Conservation (phyloP, 2,888 invertebrate species). For the Brachypalpus laphriformis region DNA sequence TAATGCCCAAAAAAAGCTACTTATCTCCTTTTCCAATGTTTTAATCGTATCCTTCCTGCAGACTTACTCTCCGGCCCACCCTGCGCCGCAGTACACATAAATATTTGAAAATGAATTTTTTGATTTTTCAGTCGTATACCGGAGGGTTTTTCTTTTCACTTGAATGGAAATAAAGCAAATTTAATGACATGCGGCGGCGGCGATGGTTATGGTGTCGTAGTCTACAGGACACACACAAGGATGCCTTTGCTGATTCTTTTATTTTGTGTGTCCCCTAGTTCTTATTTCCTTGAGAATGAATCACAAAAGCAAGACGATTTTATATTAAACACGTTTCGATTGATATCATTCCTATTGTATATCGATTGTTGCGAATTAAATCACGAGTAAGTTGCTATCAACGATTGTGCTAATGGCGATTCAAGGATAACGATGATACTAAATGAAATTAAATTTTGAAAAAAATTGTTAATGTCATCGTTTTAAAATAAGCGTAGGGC, state of each 20-base stretch:
- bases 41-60: slow-evolving; percentile 8
- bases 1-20: slow-evolving; percentile 31
- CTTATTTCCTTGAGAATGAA: background rate
- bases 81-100: background rate
- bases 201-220: background rate
- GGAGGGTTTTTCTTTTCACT: slow-evolving; percentile 25
- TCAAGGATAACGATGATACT: slow-evolving; percentile 7
- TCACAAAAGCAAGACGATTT: slow-evolving; percentile 1
- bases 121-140: slow-evolving; percentile 16
- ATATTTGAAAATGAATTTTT: slow-evolving; percentile 14
- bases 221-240: slow-evolving; percentile 9
- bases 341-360: slow-evolving; percentile 31
- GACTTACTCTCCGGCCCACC: slow-evolving; percentile 2
- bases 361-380: slow-evolving; percentile 41
- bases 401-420: slow-evolving; percentile 5
- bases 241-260: slow-evolving; percentile 10
- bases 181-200: slow-evolving; percentile 13
- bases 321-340: background rate
- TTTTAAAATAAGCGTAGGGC: background rate
- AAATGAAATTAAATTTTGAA: slow-evolving; percentile 6
- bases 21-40: background rate
- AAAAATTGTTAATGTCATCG: background rate
- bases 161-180: slow-evolving; percentile 24
- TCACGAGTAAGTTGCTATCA: background rate
- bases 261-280: background rate